phyloP scores from a whole-genome alignment of 2,113 vertebrate species.

The Calidris pygmaea region DNA sequence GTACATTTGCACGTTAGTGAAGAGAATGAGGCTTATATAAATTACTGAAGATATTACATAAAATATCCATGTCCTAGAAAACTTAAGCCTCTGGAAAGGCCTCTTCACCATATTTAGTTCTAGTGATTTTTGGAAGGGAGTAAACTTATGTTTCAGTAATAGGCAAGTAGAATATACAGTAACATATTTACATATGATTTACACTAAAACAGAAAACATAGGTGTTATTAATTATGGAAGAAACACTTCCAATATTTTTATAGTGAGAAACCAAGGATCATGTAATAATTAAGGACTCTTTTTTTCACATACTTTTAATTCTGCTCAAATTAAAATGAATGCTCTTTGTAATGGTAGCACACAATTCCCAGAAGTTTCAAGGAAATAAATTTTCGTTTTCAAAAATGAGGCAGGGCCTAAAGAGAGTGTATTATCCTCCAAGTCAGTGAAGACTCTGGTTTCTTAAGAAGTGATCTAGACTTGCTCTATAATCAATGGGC shows the following conservation, averaged over 20 bases:
- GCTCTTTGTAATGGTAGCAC: fast-evolving
- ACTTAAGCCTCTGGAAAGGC: neutral
- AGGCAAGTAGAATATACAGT: neutral
- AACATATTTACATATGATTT: neutral
- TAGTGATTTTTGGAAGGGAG: neutral
- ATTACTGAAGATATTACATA: neutral
- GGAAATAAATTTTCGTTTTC: neutral
- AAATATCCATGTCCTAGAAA: neutral
- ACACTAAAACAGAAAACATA: neutral
- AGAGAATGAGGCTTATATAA: neutral
- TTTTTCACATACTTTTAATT: neutral
- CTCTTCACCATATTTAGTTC: neutral
- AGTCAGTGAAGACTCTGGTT: neutral
- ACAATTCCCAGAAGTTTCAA: neutral
- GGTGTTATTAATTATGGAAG: neutral
- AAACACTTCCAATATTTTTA: neutral
- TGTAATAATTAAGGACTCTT: neutral
- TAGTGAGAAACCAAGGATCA: neutral
- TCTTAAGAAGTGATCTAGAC: neutral
- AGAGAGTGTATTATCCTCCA: neutral
- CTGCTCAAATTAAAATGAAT: neutral
- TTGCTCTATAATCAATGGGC: neutral
- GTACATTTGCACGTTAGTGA: neutral
- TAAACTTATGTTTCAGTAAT: neutral
- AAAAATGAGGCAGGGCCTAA: neutral